Base-by-base conservation (phyloP, 2,797 vertebrate species). In the Loriculus beryllinus region DNA sequence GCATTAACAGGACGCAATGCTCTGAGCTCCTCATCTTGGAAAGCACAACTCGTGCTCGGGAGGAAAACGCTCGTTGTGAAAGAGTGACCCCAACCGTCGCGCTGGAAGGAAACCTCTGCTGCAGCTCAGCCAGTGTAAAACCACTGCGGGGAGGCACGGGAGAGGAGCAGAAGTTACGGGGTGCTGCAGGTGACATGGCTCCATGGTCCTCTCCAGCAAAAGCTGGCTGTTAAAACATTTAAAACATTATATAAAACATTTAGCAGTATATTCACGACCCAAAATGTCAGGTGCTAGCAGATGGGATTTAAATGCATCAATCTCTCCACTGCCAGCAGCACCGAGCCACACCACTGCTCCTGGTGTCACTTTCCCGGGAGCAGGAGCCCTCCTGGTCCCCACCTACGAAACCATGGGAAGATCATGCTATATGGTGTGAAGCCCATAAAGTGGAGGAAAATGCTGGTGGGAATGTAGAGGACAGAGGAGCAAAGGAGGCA, bases 21-120 rank as follows among this genome's bases (percentile, higher is more conserved):
- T 48, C 22, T 1, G 72, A 68, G 67, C 21, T 62, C 3, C 0
- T 40, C 4, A 2, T 5, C 2, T 2, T 13, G 60, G 56, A 37
- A 80, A 54, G 67, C 1, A 0, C 48, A 21, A 2, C 9, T 28
- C 4, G 4, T 25, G 39, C 54, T 51, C 35, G 1, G 76, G 65
- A 91, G 62, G 19, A 65, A 70, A 85, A 25, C 4, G 28, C 90
- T 93, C 3, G 4, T 59, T 90, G 94, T 45, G 91, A 91, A 96
- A 96, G 80, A 95, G 93, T 96, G 96, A 96, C 96, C 94, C 94
- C 96, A 87, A 17, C 92, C 25, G 96, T 92, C 21, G 1, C 0
- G 6, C 65, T 75, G 82, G 21, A 31, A 83, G 71, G 92, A 92
- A 93, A 92, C 29, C 72, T 20, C 4, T 1, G 59, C 92, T 21